phyloP scores from a whole-genome alignment of 2,888 invertebrate genomes.

The Yponomeuta evonymella region DNA sequence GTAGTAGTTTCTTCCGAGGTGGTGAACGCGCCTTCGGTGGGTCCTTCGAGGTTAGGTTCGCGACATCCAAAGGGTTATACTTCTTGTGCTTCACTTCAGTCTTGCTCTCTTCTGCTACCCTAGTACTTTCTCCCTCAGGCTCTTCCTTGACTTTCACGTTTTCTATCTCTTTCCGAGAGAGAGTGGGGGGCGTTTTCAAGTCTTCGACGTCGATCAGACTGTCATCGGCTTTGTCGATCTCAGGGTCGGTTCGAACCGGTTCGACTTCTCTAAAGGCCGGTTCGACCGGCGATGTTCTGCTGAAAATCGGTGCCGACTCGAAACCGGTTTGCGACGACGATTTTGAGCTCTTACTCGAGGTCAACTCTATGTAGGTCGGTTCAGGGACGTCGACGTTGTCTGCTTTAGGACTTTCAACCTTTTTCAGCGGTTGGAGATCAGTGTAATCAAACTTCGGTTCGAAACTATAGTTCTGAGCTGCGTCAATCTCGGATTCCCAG shows the following conservation, averaged over 20 bases:
- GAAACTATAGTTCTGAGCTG: conserved; percentile 59
- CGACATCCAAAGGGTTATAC: conserved; percentile 79
- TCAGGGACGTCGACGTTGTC: conserved; percentile 50
- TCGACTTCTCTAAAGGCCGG: conserved; percentile 61
- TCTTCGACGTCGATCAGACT: conserved; percentile 72
- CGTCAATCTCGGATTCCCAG: conserved; percentile 73
- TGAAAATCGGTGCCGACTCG: conserved; percentile 40
- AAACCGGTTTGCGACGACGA: conserved; percentile 36
- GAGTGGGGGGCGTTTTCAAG: conserved; percentile 53
- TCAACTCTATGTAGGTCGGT: conserved; percentile 67
- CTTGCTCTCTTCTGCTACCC: conserved; percentile 47
- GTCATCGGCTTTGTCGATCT: conserved; percentile 64
- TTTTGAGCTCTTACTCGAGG: conserved; percentile 44
- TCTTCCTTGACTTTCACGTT: conserved; percentile 30
- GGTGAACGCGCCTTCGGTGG: conserved; percentile 72
- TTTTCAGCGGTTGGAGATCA: conserved; percentile 61
- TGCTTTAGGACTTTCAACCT: conserved; percentile 60
- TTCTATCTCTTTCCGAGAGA: conserved; percentile 37
- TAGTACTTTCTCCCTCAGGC: conserved; percentile 42
- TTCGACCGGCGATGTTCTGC: conserved; percentile 53
- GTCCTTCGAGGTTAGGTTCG: conserved; percentile 78
- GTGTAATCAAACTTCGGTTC: conserved; percentile 65
- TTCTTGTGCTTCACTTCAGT: conserved; percentile 62
- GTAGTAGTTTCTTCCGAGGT: conserved; percentile 68
- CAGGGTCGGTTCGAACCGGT: conserved; percentile 62